phyloP scores from a whole-genome alignment of 2,888 invertebrate genomes.

The Drosophila paucipuncta region DNA sequence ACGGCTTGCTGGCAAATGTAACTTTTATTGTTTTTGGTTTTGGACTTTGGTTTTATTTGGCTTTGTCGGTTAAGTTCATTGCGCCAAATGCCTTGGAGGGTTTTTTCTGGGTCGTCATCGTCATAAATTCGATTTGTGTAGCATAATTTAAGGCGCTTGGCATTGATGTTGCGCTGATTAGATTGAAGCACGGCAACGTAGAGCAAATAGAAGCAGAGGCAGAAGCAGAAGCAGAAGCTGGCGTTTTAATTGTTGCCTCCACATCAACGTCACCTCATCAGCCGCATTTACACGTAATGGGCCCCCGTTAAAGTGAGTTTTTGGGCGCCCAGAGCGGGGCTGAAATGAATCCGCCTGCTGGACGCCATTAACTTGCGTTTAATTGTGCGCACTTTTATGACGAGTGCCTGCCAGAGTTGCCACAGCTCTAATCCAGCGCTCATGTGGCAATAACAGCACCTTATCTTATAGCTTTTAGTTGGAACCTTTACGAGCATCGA shows the following conservation, averaged over 20 bases:
- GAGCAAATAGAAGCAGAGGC: neutral
- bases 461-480: constrained; percentile 64
- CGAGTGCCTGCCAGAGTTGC: constrained; percentile 52
- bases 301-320: constrained; percentile 70
- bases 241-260: constrained; percentile 70
- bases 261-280: constrained; percentile 79
- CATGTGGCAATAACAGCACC: constrained; percentile 66
- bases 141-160: constrained; percentile 75
- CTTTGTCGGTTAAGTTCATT: constrained; percentile 60
- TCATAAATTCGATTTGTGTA: constrained; percentile 79
- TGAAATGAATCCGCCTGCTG: constrained; percentile 57
- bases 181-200: constrained; percentile 64
- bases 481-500: constrained; percentile 50
- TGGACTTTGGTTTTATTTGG: constrained; percentile 71
- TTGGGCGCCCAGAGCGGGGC: constrained; percentile 37
- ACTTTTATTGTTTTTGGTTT: constrained; percentile 80
- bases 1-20: constrained; percentile 66
- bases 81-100: constrained; percentile 44
- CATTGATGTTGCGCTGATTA: constrained; percentile 72
- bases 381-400: constrained; percentile 81
- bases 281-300: constrained; percentile 81
- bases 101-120: constrained; percentile 25
- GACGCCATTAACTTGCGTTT: constrained; percentile 76
- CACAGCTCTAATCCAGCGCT: constrained; percentile 55
- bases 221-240: constrained; percentile 17